Evolutionary conservation across 2,888 invertebrate species (phyloP).

Genomic region (Spodoptera exigua): DNA sequence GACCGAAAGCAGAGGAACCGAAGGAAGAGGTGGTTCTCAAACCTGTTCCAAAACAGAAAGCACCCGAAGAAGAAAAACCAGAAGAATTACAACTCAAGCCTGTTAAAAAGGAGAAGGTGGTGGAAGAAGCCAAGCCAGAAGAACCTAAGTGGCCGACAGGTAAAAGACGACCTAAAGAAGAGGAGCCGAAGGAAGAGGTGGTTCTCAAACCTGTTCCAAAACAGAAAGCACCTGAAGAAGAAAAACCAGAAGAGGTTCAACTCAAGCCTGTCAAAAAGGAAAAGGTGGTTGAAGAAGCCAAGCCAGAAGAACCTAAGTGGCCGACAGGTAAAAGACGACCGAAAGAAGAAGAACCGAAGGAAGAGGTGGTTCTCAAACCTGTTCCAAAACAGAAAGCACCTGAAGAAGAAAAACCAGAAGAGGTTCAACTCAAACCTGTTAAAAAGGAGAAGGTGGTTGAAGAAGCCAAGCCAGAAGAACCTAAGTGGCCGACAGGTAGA

Average conservation of each 20-base stretch:
- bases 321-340: slow-evolving; percentile 10
- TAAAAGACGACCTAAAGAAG: slow-evolving; percentile 61
- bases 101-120: slow-evolving; percentile 63
- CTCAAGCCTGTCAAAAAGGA: slow-evolving; percentile 70
- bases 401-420: slow-evolving; percentile 54
- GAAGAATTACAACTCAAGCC: slow-evolving; percentile 68
- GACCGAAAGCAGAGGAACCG: slow-evolving; percentile 69
- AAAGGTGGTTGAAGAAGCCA: slow-evolving; percentile 60
- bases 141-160: slow-evolving; percentile 54
- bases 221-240: slow-evolving; percentile 64
- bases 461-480: slow-evolving; percentile 65
- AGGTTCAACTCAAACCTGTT: slow-evolving; percentile 73
- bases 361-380: slow-evolving; percentile 10
- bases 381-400: slow-evolving; percentile 11
- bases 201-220: slow-evolving; percentile 69
- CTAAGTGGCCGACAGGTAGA: slow-evolving; percentile 7
- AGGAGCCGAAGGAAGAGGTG: slow-evolving; percentile 58
- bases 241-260: slow-evolving; percentile 79
- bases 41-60: slow-evolving; percentile 71
- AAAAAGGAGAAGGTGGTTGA: slow-evolving; percentile 67
- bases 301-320: slow-evolving; percentile 10
- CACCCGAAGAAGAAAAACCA: slow-evolving; percentile 70
- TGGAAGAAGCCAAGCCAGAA: slow-evolving; percentile 63
- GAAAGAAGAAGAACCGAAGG: slow-evolving; percentile 15
- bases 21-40: slow-evolving; percentile 70